Evolutionary conservation across 1,140 invertebrate genomes (phyloP), one percentile per base, ranked within the genome.

Genomic region (Himalopsyche phryganea): DNA sequence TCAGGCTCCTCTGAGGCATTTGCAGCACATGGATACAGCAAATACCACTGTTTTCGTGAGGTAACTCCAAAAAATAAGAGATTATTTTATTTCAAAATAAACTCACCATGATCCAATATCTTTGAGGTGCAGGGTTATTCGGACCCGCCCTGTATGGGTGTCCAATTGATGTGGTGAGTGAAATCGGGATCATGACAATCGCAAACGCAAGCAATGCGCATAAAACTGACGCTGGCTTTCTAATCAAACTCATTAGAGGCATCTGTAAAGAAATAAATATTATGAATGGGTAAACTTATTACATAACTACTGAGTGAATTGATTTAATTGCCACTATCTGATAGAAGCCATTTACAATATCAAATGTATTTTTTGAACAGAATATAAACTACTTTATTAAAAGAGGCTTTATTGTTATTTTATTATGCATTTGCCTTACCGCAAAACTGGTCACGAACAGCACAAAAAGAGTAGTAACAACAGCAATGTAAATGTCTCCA

Each of bases 31-130:
- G 9, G 3, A 28, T 5, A 5, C 9, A 28, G 3, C 3, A 28
- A 28, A 28, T 28, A 28, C 9, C 9, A 28, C 4, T 28, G 9
- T 28, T 3, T 28, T 28, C 9, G 4, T 28, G 23, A 28, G 23
- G 23, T 28, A 28, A 28, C 9, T 28, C 23, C 9, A 28, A 28
- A 28, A 5, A 28, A 28, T 28, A 28, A 28, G 23, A n/a, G 23
- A 28, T 5, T 28, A 9, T 9, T 28, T 5, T 9, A 28, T 28
- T 28, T 9, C 9, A 28, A 28, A 28, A 28, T 5, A 3, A 28
- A 45, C 46, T 40, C 52, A 64, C 61, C 53, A 64, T 64, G 6
- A 64, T 64, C 61, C 61, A 64, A 51, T 53, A 64, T 36, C 58
- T 38, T 46, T 64, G 61, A 7, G 54, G 61, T 5, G 47, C 18